Base-by-base conservation (phyloP, 2,888 invertebrate genomes). In the Rhodophaea formosa region DNA sequence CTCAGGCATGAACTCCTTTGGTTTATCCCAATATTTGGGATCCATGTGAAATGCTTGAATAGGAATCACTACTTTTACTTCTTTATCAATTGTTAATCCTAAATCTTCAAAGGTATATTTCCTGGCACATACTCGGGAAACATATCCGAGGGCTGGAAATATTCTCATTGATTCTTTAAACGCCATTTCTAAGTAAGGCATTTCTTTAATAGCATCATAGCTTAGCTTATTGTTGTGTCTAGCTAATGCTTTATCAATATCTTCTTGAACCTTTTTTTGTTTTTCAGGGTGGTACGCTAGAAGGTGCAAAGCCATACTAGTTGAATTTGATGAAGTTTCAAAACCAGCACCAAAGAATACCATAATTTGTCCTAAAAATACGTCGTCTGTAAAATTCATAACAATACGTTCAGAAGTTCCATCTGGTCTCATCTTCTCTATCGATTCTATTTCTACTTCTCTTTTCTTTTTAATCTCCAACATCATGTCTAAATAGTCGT, bases 181-280 rank as follows among this genome's bases (percentile, higher is more conserved):
- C 7, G 66, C 66, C 72, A 73, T 70, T 62, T 72, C 70, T 43
- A 72, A 56, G 56, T 69, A 72, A 29, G 62, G 68, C 73, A 74
- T 70, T 14, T 73, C 72, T 15, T 60, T 70, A 0, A 74, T 60
- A 14, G 71, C 67, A 10, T 74, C 72, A 14, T 65, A 74, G 57
- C 66, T 64, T 3, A 72, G 59, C 53, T 68, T 69, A 8, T 65
- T 66, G 5, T 62, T 60, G 29, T 60, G 42, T 23, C 15, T 49
- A 16, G 30, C 46, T 45, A 60, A 35, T 16, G 69, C 58, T 42
- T 57, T 62, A 6, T 58, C 53, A 5, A 72, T 54, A 16, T 72
- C 65, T n/a, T 67, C 62, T 14, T 71, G 75, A 1, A 82, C 66
- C 66, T 83, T 81, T 14, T 70, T 63, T 51, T 82, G 82, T 5